These are phyloP conservation scores for Hyposmocoma kahamanoa DNA, from an alignment of 1,140 invertebrate genomes.

Conservation along the genomic window DNA sequence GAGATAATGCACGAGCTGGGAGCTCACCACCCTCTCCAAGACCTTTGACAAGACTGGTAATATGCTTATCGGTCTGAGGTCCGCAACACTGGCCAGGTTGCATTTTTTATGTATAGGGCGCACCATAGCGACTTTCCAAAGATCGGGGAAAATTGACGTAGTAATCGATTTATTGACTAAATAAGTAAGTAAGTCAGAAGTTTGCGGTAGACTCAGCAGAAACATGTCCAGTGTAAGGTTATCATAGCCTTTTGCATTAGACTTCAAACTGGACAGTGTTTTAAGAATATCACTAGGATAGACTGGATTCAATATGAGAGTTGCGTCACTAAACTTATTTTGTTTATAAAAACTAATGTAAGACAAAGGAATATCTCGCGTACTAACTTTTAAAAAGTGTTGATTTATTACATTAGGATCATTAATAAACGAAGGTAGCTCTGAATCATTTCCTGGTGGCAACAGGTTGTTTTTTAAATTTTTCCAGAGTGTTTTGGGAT, in stretches of 20 bases:
- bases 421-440: background rate
- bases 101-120: slow-evolving; percentile 8
- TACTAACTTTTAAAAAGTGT: background rate
- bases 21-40: slow-evolving; percentile 1
- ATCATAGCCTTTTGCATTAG: background rate
- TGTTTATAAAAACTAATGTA: background rate
- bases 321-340: background rate
- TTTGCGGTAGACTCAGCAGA: background rate
- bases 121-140: slow-evolving; percentile 7
- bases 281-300: background rate
- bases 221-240: background rate
- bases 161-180: slow-evolving; percentile 7
- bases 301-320: background rate
- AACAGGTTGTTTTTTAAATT: background rate
- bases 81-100: background rate
- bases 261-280: background rate
- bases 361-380: background rate
- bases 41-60: slow-evolving; percentile 1
- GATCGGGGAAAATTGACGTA: slow-evolving; percentile 1
- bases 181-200: slow-evolving; percentile 1
- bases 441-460: background rate
- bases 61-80: slow-evolving; percentile 5
- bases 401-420: background rate
- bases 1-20: background rate
- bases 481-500: slow-evolving; percentile 3